These are phyloP conservation scores for Apotomis turbidana DNA, from an alignment of 2,888 invertebrate genomes.

Conservation along the genomic window DNA sequence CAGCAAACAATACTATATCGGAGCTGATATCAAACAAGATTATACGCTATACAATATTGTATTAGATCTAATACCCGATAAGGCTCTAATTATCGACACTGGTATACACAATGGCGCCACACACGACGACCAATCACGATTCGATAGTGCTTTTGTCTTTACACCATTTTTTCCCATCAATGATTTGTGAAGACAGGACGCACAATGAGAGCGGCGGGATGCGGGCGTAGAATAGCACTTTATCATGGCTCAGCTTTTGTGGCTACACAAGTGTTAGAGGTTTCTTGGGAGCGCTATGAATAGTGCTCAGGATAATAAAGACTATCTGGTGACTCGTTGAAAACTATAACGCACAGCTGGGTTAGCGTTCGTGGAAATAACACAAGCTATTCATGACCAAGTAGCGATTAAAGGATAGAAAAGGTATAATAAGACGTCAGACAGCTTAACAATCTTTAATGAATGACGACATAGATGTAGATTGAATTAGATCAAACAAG, in stretches of 20 bases:
- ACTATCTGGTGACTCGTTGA: conserved; percentile 31
- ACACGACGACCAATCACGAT: conserved; percentile 74
- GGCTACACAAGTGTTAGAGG: conserved; percentile 56
- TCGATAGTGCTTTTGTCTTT: conserved; percentile 75
- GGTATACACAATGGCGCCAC: conserved; percentile 62
- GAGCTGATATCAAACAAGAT: conserved; percentile 36
- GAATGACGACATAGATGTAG: conserved; percentile 47
- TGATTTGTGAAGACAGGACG: conserved; percentile 81
- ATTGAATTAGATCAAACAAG: conserved; percentile 48
- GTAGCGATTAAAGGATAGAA: background rate
- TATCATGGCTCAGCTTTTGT: conserved; percentile 69
- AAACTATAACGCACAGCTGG: conserved; percentile 25
- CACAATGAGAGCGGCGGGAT: conserved; percentile 75
- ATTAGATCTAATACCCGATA: conserved; percentile 44
- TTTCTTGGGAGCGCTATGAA: conserved; percentile 41
- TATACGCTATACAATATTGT: conserved; percentile 35
- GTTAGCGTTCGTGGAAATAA: conserved; percentile 13
- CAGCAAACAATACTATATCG: conserved; percentile 34
- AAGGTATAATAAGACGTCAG: conserved; percentile 3
- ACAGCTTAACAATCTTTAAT: conserved; percentile 27
- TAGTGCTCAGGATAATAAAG: conserved; percentile 39
- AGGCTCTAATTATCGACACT: conserved; percentile 51
- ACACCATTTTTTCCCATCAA: conserved; percentile 66
- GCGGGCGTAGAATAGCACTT: conserved; percentile 78
- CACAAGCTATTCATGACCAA: background rate